Evolutionary conservation across 1,140 invertebrate genomes (phyloP).

Genomic region (Ceratosolen solmsi): DNA sequence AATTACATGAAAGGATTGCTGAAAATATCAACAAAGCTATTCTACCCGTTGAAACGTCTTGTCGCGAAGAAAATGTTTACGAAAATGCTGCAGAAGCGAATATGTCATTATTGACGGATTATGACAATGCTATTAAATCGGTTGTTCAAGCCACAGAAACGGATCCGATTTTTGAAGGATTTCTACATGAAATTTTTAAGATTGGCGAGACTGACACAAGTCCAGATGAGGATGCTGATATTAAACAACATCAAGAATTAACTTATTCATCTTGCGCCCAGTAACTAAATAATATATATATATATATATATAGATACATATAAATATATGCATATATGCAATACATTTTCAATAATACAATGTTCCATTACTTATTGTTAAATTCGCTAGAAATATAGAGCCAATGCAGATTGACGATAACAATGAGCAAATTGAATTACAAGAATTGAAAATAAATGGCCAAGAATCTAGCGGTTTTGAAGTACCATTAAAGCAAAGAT

Average conservation of each 20-base stretch:
- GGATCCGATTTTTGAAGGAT: constrained; percentile 72
- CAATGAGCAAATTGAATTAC: constrained; percentile 7
- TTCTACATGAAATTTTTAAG: constrained; percentile 68
- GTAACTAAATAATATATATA: constrained; percentile 33
- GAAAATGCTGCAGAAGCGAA: constrained; percentile 57
- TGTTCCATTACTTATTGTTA: constrained; percentile 7
- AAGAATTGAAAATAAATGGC: constrained; percentile 29
- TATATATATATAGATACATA: neutral
- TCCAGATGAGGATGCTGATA: constrained; percentile 61
- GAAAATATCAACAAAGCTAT: constrained; percentile 73
- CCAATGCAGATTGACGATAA: constrained; percentile 26
- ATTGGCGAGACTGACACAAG: constrained; percentile 64
- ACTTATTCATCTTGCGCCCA: neutral
- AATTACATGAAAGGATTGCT: constrained; percentile 72
- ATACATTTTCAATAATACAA: neutral
- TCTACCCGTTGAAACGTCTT: constrained; percentile 56
- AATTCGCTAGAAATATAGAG: constrained; percentile 16
- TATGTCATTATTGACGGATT: constrained; percentile 67
- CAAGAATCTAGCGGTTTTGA: constrained; percentile 43
- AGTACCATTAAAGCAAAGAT: constrained; percentile 63
- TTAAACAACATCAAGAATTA: constrained; percentile 42
- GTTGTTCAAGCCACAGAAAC: constrained; percentile 68
- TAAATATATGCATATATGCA: too few relatives aligned
- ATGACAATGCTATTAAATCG: constrained; percentile 68
- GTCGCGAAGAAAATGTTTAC: constrained; percentile 58